phyloP scores from a whole-genome alignment of 35 echinoderm and acorn worm genomes.

The Ophioderma brevispina region DNA sequence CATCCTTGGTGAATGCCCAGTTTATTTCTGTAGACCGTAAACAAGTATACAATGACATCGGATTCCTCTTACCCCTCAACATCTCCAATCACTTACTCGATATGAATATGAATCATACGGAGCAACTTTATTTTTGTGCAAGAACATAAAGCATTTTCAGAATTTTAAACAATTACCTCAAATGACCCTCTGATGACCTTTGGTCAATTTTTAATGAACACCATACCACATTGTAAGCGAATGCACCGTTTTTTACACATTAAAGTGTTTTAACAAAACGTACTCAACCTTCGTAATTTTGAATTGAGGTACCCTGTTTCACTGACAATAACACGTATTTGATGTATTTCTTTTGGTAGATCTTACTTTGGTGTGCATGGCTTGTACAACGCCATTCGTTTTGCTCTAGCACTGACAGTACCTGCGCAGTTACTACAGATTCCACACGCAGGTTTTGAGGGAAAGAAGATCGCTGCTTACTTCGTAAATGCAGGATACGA shows the following conservation, averaged over 20 bases:
- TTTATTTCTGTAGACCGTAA: too few species aligned
- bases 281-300: not conserved
- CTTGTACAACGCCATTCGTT: not conserved
- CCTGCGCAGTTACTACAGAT: not conserved
- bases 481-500: not conserved
- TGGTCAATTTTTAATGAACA: not conserved
- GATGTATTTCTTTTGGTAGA: not conserved
- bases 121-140: too few species aligned
- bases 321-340: not conserved
- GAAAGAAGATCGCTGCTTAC: not conserved
- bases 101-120: too few species aligned
- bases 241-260: not conserved
- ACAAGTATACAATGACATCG: too few species aligned
- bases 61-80: too few species aligned
- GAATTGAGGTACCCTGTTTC: not conserved
- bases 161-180: too few species aligned
- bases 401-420: not conserved
- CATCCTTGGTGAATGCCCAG: too few species aligned
- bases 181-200: not conserved
- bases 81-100: too few species aligned
- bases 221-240: not conserved
- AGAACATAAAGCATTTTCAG: too few species aligned
- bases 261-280: not conserved
- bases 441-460: not conserved
- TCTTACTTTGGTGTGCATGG: not conserved